Evolutionary conservation across 2,888 invertebrate genomes (phyloP).

Genomic region (Epiperipatus broadwayi): DNA sequence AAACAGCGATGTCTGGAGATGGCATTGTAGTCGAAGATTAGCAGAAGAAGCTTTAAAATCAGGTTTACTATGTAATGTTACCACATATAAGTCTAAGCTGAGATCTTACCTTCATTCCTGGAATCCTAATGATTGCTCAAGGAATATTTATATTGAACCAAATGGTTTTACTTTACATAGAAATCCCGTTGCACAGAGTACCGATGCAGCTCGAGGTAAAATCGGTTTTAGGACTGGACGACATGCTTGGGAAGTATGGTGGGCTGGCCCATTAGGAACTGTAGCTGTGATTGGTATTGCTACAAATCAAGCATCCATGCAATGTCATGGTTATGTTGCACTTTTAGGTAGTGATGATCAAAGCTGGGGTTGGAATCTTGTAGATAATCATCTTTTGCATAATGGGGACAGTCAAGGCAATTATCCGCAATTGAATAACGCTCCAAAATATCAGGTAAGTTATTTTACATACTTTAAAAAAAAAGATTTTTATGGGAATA

Average conservation of each 20-base stretch:
- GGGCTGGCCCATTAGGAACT: conserved; percentile 95
- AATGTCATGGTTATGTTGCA: conserved; percentile 87
- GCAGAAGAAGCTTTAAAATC: conserved; percentile 73
- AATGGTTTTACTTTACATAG: conserved; percentile 94
- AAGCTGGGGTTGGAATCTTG: conserved; percentile 99
- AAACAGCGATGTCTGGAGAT: conserved; percentile 85
- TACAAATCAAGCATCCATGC: conserved; percentile 74
- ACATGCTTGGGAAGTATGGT: conserved; percentile 94
- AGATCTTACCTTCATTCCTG: conserved; percentile 84
- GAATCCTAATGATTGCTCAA: conserved; percentile 91
- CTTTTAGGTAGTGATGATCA: conserved; percentile 84
- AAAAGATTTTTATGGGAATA: not conserved
- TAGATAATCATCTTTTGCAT: conserved; percentile 87
- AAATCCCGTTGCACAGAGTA: conserved; percentile 95
- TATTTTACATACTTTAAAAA: not conserved
- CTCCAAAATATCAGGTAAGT: conserved; percentile 86
- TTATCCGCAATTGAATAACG: conserved; percentile 81
- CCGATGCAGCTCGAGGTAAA: conserved; percentile 78
- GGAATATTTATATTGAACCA: conserved; percentile 86
- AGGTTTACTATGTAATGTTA: conserved; percentile 65
- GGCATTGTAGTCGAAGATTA: conserved; percentile 64
- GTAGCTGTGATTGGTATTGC: conserved; percentile 92
- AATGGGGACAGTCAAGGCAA: conserved; percentile 87
- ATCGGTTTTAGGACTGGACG: conserved; percentile 64
- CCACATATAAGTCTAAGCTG: conserved; percentile 78